Evolutionary conservation across 2,113 vertebrate genomes (phyloP).

Genomic region (Amphiprion percula): DNA sequence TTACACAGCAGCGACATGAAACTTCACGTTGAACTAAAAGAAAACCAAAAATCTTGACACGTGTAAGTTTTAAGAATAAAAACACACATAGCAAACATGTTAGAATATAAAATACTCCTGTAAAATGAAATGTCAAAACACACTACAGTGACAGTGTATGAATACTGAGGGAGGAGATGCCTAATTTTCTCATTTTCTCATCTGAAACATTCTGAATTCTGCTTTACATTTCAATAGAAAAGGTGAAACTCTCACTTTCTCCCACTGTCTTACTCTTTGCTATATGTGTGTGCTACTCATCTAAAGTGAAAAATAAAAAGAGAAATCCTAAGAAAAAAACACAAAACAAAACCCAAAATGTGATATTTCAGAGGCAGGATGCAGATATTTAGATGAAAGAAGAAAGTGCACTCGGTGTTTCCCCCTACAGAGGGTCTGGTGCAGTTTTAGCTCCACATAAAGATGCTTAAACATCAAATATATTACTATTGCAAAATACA

Average conservation of each 20-base stretch:
- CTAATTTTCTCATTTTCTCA: constrained; percentile 48
- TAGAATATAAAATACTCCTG: background rate
- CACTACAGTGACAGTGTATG: background rate
- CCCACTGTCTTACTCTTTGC: background rate
- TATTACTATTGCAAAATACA: background rate
- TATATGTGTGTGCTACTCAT: background rate
- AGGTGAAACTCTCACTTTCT: background rate
- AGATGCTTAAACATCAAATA: background rate
- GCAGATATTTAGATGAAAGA: constrained; percentile 66
- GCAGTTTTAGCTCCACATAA: background rate
- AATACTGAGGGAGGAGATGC: background rate
- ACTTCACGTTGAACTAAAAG: background rate
- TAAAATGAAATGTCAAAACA: constrained; percentile 17
- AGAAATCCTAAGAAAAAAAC: constrained; percentile 8
- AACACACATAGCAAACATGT: background rate
- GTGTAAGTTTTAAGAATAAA: background rate
- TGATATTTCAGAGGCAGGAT: constrained; percentile 61
- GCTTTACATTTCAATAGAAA: background rate
- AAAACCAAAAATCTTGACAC: too few species aligned
- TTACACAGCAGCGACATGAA: too few species aligned
- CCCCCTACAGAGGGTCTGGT: constrained; percentile 43
- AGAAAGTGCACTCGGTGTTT: constrained; percentile 56
- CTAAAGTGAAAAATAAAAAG: constrained; percentile 27
- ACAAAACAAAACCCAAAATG: background rate
- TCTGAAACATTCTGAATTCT: background rate